phyloP scores from a whole-genome alignment of 2,888 invertebrate species.

The Chirona hameri region DNA sequence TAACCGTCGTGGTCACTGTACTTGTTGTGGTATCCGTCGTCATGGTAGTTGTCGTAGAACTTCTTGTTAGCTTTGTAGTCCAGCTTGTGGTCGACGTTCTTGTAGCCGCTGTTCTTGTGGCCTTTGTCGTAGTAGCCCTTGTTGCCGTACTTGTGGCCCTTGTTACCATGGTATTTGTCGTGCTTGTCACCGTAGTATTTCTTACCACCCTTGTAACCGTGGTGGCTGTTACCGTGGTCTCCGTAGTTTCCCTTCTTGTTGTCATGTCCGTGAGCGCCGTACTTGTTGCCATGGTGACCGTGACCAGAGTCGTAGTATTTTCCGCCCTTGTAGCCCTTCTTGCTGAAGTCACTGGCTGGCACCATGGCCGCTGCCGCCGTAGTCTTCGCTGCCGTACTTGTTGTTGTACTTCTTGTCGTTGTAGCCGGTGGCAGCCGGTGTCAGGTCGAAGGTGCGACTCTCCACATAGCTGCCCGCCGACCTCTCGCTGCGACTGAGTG shows the following conservation, averaged over 20 bases:
- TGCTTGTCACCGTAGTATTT: conserved; percentile 37
- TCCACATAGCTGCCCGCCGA: too few species aligned
- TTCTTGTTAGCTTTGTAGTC: conserved; percentile 73
- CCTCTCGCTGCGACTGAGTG: too few species aligned
- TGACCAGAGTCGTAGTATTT: not conserved
- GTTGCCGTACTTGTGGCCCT: conserved; percentile 41
- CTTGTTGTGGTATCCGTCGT: conserved; percentile 68
- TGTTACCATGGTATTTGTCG: conserved; percentile 39
- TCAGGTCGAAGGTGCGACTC: too few species aligned
- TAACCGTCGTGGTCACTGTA: conserved; percentile 70
- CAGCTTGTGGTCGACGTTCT: conserved; percentile 75
- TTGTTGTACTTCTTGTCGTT: too few species aligned
- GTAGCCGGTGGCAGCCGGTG: too few species aligned
- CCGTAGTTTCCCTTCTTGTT: conserved; percentile 35
- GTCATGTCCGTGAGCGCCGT: not conserved
- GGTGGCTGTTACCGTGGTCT: conserved; percentile 34
- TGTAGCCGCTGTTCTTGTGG: conserved; percentile 73
- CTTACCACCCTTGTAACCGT: conserved; percentile 38
- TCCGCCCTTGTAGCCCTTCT: conserved; percentile 32
- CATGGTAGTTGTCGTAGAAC: conserved; percentile 74
- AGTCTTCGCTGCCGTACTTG: conserved; percentile 43
- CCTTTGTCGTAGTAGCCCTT: conserved; percentile 75
- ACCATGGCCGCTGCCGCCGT: conserved; percentile 57
- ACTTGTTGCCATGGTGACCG: conserved; percentile 6
- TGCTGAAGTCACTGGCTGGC: conserved; percentile 48